Percentiles rank a stretch among this genome's conserved stretches.
Evolutionary conservation across 1,140 invertebrate species (phyloP).

Genomic region (Bicyclus anynana): DNA sequence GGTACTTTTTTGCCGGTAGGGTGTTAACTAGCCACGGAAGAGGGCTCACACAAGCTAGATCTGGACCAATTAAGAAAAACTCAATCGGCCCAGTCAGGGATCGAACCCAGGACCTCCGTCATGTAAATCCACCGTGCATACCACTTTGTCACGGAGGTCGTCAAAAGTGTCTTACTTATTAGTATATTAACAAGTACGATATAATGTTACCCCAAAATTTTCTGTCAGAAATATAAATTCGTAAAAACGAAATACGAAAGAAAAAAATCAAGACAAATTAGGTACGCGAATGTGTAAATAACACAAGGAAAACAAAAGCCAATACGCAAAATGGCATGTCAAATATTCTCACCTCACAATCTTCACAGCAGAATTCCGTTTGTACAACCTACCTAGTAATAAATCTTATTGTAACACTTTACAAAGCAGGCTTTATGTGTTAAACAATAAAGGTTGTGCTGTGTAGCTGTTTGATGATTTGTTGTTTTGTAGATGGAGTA

Average conservation of each 20-base stretch:
- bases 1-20: too few relatives aligned
- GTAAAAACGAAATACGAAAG: neutral
- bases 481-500: slow-evolving; percentile 17
- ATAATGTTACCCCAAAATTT: too few relatives aligned
- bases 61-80: too few relatives aligned
- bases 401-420: neutral
- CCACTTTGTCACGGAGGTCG: too few relatives aligned
- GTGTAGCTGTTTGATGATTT: neutral
- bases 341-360: slow-evolving; percentile 20
- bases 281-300: neutral
- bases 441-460: neutral
- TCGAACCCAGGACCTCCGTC: too few relatives aligned
- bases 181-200: too few relatives aligned
- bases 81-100: too few relatives aligned
- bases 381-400: neutral
- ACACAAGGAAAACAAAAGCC: slow-evolving; percentile 17
- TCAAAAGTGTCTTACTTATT: too few relatives aligned
- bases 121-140: too few relatives aligned
- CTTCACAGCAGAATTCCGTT: slow-evolving; percentile 12
- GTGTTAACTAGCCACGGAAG: too few relatives aligned
- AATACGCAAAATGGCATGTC: slow-evolving; percentile 20
- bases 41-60: too few relatives aligned
- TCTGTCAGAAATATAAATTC: neutral
- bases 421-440: neutral
- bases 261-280: slow-evolving; percentile 9